Evolutionary conservation across 2,888 invertebrate species (phyloP).

Genomic region (Apamea epomidion): DNA sequence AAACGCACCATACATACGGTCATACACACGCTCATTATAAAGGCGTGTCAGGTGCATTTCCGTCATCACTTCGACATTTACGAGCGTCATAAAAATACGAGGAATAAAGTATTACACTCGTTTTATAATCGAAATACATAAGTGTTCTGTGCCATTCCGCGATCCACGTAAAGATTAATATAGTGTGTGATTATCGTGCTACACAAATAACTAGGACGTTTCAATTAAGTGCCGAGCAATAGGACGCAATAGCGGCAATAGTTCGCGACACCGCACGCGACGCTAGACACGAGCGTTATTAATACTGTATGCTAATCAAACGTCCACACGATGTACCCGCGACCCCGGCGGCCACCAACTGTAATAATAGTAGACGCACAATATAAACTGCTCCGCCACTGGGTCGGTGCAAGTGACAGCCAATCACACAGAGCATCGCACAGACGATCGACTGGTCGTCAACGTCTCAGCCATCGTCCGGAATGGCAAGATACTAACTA

Average conservation of each 20-base stretch:
- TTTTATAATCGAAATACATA: conserved; percentile 1
- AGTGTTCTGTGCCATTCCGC: neutral
- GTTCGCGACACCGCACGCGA: conserved; percentile 7
- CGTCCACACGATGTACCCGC: neutral
- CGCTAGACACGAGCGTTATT: neutral
- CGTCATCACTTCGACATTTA: conserved; percentile 2
- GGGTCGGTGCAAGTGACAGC: conserved; percentile 27
- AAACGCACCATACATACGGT: too few relatives aligned
- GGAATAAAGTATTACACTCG: neutral
- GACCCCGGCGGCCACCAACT: neutral
- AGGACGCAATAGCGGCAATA: neutral
- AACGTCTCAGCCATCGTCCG: neutral
- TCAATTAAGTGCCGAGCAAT: conserved; percentile 9
- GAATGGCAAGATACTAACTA: neutral
- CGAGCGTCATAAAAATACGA: conserved; percentile 4
- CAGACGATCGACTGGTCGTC: neutral
- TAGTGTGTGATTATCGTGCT: conserved; percentile 21
- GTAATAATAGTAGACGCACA: neutral
- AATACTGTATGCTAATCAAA: neutral
- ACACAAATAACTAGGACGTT: conserved; percentile 35
- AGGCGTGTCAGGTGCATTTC: neutral
- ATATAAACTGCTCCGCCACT: neutral
- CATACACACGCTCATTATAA: neutral
- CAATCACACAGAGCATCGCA: neutral
- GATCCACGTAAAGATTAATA: conserved; percentile 5